These are phyloP conservation scores for Pteropus alecto DNA, from an alignment of 2,113 vertebrate species.

Conservation along the genomic window DNA sequence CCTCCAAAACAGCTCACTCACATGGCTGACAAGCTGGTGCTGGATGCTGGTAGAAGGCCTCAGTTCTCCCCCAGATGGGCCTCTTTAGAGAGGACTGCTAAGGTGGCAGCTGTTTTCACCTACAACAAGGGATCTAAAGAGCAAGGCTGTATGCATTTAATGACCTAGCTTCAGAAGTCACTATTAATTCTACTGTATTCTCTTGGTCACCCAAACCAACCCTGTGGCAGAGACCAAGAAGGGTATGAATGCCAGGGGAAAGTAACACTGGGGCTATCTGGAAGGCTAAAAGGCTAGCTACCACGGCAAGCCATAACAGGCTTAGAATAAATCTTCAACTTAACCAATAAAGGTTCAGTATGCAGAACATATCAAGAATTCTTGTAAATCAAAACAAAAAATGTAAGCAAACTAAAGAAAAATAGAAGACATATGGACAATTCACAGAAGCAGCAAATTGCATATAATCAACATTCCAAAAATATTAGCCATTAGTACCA, in stretches of 20 bases:
- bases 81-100: neutral
- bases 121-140: neutral
- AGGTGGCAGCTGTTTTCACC: neutral
- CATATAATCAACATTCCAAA: neutral
- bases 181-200: neutral
- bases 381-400: conserved; percentile 12
- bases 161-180: neutral
- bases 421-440: neutral
- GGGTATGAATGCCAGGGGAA: neutral
- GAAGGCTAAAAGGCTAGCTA: neutral
- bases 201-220: neutral
- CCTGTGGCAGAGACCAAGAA: neutral
- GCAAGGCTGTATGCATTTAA: neutral
- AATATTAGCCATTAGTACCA: neutral
- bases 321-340: neutral
- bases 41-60: neutral
- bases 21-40: neutral
- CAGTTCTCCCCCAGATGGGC: neutral
- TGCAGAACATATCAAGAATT: neutral
- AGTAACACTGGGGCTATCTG: neutral
- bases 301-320: neutral
- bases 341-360: neutral
- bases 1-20: neutral
- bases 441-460: neutral
- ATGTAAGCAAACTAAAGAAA: conserved; percentile 28